phyloP scores from a whole-genome alignment of 2,113 vertebrate species.

The Nycticorax nycticorax region DNA sequence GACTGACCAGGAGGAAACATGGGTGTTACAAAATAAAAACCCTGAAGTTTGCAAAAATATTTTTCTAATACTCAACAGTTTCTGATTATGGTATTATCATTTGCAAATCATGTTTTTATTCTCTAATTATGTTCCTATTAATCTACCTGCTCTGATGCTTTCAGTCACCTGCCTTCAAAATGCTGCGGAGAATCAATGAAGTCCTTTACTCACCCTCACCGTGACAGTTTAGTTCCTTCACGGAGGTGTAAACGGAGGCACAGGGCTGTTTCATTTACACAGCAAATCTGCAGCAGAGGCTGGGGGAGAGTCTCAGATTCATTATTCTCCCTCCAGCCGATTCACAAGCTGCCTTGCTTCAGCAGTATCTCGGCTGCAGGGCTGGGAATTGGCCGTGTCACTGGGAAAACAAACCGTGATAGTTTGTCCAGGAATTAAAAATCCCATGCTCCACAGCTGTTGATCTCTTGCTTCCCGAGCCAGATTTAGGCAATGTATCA shows the following conservation, averaged over 20 bases:
- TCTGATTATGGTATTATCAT: neutral
- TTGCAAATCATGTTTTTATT: neutral
- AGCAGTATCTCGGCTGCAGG: neutral
- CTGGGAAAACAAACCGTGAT: neutral
- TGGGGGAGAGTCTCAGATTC: neutral
- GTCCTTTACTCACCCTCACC: neutral
- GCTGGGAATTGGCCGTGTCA: neutral
- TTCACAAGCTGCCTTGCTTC: neutral
- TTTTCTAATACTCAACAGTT: neutral
- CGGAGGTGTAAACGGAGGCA: neutral
- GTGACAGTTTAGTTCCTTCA: neutral
- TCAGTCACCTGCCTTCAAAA: neutral
- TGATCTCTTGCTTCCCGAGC: neutral
- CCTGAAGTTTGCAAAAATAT: neutral
- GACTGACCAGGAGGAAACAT: neutral
- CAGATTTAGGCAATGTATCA: neutral
- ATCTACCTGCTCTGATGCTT: neutral
- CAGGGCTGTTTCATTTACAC: neutral
- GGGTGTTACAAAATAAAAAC: neutral
- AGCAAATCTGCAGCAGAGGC: neutral
- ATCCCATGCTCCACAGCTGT: neutral
- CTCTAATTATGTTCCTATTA: neutral
- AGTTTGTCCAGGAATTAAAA: slow-evolving; percentile 38
- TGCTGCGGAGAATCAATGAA: neutral
- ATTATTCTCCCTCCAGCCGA: neutral